Evolutionary conservation across 2,113 vertebrate species (phyloP), one percentile per base, ranked within the genome.

Genomic region (Seriola rivoliana): DNA sequence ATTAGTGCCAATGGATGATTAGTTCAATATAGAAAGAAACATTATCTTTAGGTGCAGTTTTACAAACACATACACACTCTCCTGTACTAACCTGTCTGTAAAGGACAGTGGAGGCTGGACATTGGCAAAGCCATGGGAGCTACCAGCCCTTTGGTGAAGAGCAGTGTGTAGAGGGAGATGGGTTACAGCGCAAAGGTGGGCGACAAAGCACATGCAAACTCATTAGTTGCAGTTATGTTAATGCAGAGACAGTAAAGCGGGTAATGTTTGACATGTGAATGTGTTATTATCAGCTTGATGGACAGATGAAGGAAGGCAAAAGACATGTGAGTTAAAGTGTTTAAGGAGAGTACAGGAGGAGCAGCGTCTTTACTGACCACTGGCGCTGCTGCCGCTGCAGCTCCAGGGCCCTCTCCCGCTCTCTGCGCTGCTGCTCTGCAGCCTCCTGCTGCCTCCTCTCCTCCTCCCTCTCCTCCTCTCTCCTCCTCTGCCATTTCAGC

Each of bases 1-100:
- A 32, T 58, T 14, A 38, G 32, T 21, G 38, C 17, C 0, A 12
- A 5, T 23, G 48, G 58, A 19, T 34, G 36, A 48, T 57, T 14
- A 54, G 54, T 4, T 13, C n/a, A n/a, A 9, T 5, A 7, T 9
- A 64, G 48, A 62, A 19, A 36, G 57, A 54, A 57, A 13, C 44
- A 16, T 58, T 25, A 50, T 50, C 1, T 65, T 34, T 14, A 10
- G 57, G 13, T 60, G 38, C 36, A 58, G 34, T 66, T 21, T 40
- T 58, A 58, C 12, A 29, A 48, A 62, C 9, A 29, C 17, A 34
- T 32, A 23, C 19, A 52, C 19, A 14, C 54, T 16, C n/a, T 84
- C 46, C 60, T 66, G n/a, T 68, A 93, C 92, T 94, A 77, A 96
- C 95, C 95, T 95, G 93, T 96, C 93, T 66, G 89, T 16, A 64